phyloP scores from a whole-genome alignment of 2,888 invertebrate genomes.

The Osmoderma eremita region DNA sequence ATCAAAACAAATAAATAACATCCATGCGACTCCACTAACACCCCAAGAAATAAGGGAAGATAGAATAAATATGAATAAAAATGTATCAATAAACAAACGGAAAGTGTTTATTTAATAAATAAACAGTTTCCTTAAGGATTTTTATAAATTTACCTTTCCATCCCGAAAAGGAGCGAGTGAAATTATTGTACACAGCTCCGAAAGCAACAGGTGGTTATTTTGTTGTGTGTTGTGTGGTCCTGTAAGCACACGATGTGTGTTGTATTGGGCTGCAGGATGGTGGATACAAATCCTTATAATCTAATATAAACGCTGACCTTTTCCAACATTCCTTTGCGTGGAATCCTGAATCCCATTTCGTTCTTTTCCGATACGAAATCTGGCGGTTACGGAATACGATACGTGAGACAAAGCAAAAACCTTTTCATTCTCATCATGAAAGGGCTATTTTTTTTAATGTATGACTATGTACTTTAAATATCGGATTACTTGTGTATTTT shows the following conservation, averaged over 20 bases:
- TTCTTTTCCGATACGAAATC: too few species aligned
- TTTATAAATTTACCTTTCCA: slow-evolving; percentile 23
- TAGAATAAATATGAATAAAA: too few species aligned
- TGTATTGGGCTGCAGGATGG: slow-evolving; percentile 11
- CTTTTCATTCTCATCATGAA: too few species aligned
- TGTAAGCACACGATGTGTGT: slow-evolving; percentile 45
- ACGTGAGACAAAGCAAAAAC: too few species aligned
- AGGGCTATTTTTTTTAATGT: too few species aligned
- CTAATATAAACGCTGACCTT: slow-evolving; percentile 29
- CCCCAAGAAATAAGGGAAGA: background rate
- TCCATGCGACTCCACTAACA: background rate
- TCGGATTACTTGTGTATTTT: too few species aligned
- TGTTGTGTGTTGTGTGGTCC: slow-evolving; percentile 49
- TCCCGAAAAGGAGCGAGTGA: slow-evolving; percentile 34
- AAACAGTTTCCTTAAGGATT: too few species aligned
- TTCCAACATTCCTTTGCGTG: slow-evolving; percentile 14
- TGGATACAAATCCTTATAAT: slow-evolving; percentile 37
- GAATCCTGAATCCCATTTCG: too few species aligned
- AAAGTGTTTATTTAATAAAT: too few species aligned
- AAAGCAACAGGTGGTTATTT: slow-evolving; percentile 54
- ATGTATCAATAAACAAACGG: too few species aligned
- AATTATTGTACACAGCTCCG: slow-evolving; percentile 36
- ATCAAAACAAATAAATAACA: slow-evolving; percentile 12
- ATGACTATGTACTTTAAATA: too few species aligned
- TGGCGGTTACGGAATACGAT: too few species aligned